A percentile compares a stretch with the other conserved stretches of the same genome.
Conservation (phyloP, 2,797 vertebrate genomes). For the Acropternis orthonyx region DNA sequence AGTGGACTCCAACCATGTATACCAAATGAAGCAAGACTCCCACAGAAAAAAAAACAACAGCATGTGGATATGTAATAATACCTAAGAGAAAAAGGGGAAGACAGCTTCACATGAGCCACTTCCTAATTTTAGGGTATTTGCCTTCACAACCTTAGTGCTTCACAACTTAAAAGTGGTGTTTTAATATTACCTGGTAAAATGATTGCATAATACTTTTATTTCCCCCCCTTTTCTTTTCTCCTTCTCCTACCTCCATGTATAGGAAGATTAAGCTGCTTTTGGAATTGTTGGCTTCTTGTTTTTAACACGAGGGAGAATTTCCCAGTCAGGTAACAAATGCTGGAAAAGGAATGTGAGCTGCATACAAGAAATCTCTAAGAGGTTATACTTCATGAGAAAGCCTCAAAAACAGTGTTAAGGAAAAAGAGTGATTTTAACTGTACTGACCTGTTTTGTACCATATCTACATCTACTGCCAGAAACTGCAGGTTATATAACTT, state of each 20-base stretch:
- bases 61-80: background rate
- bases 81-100: background rate
- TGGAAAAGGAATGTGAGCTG: background rate
- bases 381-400: background rate
- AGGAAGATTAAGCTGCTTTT: background rate
- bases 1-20: background rate
- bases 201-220: background rate
- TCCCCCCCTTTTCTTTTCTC: rapidly evolving
- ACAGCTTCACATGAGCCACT: background rate
- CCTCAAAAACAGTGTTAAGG: background rate
- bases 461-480: background rate
- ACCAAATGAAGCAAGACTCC: background rate
- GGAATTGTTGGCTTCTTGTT: background rate
- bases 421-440: background rate
- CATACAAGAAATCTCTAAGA: background rate
- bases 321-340: background rate
- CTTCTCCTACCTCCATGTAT: background rate
- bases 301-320: background rate
- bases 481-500: rapidly evolving
- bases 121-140: background rate
- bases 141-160: background rate
- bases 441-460: background rate
- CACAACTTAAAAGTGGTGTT: background rate
- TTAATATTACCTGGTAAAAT: background rate
- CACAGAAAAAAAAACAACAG: rapidly evolving